Base-by-base conservation (phyloP, 2,888 invertebrate species). In the Heliothis peltigera region DNA sequence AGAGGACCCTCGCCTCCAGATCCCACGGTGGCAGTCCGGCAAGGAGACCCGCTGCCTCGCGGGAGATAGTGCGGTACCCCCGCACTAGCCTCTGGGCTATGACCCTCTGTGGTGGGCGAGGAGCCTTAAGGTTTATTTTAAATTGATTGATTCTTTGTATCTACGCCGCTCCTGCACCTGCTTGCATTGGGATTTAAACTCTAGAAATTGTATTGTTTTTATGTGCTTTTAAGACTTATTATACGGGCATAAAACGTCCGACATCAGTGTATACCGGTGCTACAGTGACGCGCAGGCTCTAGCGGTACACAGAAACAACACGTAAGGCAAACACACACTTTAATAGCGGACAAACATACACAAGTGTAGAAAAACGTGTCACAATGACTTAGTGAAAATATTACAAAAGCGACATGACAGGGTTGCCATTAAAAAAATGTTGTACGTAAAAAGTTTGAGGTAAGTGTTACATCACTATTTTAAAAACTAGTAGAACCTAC, bases 261-360 rank as follows among this genome's bases (percentile, higher is more conserved):
- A 28, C 8, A 49, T 4, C 18, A 19, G 7, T 47, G 8, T 25
- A 22, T 48, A 63, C 46, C 67, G 32, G 28, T 21, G 43, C 35
- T 21, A 25, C 1, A 35, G n/a, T 2, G 17, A 25, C 35, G 6
- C 25, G 2, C 8, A 47, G 68, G 69, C 57, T 17, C 74, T 58
- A 71, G 28, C 51, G 18, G 42, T 70, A 70, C 68, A 71, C 39
- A 63, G 8, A 69, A 74, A 73, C 56, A 56, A 49, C 44, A 69
- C 32, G 25, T 17, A 39, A 46, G 10, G 60, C 17, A 56, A 12
- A 60, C 48, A 48, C 51, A 74, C 71, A 81, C 61, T 77, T 70
- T 61, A 77, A 54, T 65, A 70, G 71, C 63, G 53, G 56, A 47
- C 47, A 63, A 32, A 48, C 47, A 63, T 22, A 48, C 64, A 65